Evolutionary conservation across 1,140 invertebrate genomes (phyloP), one percentile per base, ranked within the genome.

Genomic region (Apis dorsata): DNA sequence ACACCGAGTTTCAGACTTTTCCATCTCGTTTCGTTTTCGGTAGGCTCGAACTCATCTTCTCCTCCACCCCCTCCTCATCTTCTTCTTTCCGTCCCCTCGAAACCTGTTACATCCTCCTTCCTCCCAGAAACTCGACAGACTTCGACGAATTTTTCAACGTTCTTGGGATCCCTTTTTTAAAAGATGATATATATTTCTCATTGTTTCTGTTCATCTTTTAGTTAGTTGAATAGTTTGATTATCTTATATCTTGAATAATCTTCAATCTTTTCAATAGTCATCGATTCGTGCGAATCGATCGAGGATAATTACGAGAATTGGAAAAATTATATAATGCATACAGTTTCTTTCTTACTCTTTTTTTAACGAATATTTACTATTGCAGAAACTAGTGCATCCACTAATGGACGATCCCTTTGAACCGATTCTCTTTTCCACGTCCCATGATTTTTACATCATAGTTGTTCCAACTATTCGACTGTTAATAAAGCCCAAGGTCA

Each of bases 21-120:
- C 65, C 72, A 66, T 83, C 66, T 71, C 76, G 74, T 84, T 73
- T 86, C 68, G 55, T 69, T 86, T 73, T 82, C 73, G 66, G 74
- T 55, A 83, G 79, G n/a, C 60, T 60, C 49, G 74, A 71, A 34
- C 65, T 75, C 71, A 78, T 78, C 80, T 78, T 53, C 57, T 63
- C 68, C 51, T 63, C 68, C 51, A 21, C 44, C 44, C 13, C 10
- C 28, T 66, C 24, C 10, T 13, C 49, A 0, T 8, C 0, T 7
- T 21, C 8, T 13, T 5, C 11, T 5, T 24, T n/a, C n/a, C 13
- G 7, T 63, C n/a, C 12, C 15, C 24, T 63, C 28, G 21, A 63
- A 65, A 68, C 21, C 79, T 66, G 60, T 75, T 75, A 75, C 53
- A 21, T 21, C 15, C 17, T 15, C 15, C 24, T 44, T 44, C 57